These are phyloP conservation scores for Syngnathus typhle DNA, from an alignment of 2,113 vertebrate species.

Conservation along the genomic window DNA sequence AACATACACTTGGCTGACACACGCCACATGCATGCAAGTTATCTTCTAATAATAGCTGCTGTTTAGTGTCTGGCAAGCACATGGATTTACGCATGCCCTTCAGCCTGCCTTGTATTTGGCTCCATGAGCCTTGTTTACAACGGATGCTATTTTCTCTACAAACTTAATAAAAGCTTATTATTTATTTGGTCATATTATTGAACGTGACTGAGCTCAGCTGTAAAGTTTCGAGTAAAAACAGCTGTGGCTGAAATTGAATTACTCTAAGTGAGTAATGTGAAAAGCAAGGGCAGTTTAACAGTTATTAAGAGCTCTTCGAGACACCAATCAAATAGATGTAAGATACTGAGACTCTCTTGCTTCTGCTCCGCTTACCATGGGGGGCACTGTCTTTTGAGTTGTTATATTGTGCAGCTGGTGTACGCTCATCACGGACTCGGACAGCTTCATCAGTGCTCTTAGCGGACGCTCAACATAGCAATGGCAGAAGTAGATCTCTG, in stretches of 20 bases:
- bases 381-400: not conserved
- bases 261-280: slow-evolving; percentile 62
- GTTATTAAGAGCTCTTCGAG: slow-evolving; percentile 56
- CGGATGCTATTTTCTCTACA: slow-evolving; percentile 70
- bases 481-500: slow-evolving; percentile 17
- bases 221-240: slow-evolving; percentile 73
- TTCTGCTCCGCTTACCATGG: not conserved
- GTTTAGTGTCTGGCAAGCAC: slow-evolving; percentile 10
- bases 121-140: slow-evolving; percentile 51
- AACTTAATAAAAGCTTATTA: slow-evolving; percentile 75
- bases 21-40: slow-evolving; percentile 22
- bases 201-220: slow-evolving; percentile 68
- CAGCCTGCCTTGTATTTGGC: slow-evolving; percentile 39
- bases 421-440: not conserved
- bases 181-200: slow-evolving; percentile 72
- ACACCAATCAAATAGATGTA: slow-evolving; percentile 19
- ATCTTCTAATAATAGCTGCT: slow-evolving; percentile 38
- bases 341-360: slow-evolving; percentile 7
- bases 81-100: slow-evolving; percentile 21
- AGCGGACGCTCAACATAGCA: slow-evolving; percentile 15
- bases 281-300: slow-evolving; percentile 71
- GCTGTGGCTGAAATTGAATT: slow-evolving; percentile 73
- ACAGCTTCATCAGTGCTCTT: not conserved
- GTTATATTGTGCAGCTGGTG: not conserved
- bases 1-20: slow-evolving; percentile 32